These are phyloP conservation scores for Thripadectes ignobilis DNA, from an alignment of 2,797 vertebrate species.

Conservation along the genomic window DNA sequence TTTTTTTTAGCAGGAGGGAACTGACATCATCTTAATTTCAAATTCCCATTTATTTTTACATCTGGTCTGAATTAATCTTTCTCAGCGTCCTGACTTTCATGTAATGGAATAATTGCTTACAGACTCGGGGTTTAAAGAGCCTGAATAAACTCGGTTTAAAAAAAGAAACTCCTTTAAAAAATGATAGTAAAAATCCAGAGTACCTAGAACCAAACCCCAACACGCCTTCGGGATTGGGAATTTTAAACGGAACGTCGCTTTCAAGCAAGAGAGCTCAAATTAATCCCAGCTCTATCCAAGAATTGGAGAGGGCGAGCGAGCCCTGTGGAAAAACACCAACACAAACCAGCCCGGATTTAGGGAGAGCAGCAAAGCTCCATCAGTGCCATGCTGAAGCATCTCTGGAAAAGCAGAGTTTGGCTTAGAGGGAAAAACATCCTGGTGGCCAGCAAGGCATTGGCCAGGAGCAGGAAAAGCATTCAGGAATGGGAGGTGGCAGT, in stretches of 20 bases:
- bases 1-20: constrained; percentile 61
- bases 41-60: constrained; percentile 80
- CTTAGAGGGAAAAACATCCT: background rate
- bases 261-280: constrained; percentile 35
- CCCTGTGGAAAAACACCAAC: constrained; percentile 31
- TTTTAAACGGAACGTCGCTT: constrained; percentile 53
- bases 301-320: background rate
- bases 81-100: constrained; percentile 75
- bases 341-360: constrained; percentile 9
- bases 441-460: background rate
- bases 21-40: constrained; percentile 81
- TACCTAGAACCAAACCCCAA: constrained; percentile 49
- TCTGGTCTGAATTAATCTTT: constrained; percentile 83
- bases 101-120: constrained; percentile 81
- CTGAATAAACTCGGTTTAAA: constrained; percentile 48
- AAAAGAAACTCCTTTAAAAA: constrained; percentile 29
- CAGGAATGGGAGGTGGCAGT: rapidly evolving
- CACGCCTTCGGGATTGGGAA: constrained; percentile 43
- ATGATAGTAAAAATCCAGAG: constrained; percentile 16
- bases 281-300: constrained; percentile 45
- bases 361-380: constrained; percentile 19
- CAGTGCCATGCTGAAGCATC: background rate
- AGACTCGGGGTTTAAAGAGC: constrained; percentile 65
- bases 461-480: background rate
- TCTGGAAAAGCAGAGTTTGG: background rate